Evolutionary conservation across 2,888 invertebrate species (phyloP), one percentile per base, ranked within the genome.

Genomic region (Caenorhabditis sp.): DNA sequence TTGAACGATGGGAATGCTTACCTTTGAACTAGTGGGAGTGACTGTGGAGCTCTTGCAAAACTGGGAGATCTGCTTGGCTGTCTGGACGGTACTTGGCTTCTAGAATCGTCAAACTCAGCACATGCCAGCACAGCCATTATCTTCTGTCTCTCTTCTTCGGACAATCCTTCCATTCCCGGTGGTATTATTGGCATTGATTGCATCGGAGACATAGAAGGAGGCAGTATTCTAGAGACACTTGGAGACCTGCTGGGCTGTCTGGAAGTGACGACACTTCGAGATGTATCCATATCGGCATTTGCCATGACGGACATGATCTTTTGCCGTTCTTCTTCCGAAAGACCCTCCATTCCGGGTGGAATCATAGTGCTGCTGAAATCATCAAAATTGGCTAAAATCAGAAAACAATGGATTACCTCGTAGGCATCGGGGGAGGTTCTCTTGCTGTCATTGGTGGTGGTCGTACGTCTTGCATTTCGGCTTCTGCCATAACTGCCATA

Each of bases 111-210:
- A 80, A 90, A 84, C 78, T 92, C 91, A 45, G 92, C 92, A 83
- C 92, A 90, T 37, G 91, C 91, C 91, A 93, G 92, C 15, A 93
- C 92, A 76, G 91, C 91, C 81, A 92, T 91, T 53, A 93, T 93
- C 88, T 92, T 90, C 65, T 46, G 56, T 55, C 92, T 89, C 86
- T 93, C 93, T 81, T 92, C 92, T 52, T 91, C 91, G 62, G 92
- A 92, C 81, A 93, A 89, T 85, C 58, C 82, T 68, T 87, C 87
- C 41, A 87, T 48, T 30, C 84, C 88, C 15, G 71, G 76, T 30
- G 73, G 62, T 26, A 58, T 43, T 0, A 46, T 15, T 17, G 48
- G 48, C 20, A 63, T 50, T 41, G 46, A n/a, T 30, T 48, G 41
- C 30, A 39, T 30, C 13, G 66, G 39, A 37, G 65, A n/a, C 7